Conservation (phyloP, 2,797 vertebrate species). For the Glossophaga mutica region DNA sequence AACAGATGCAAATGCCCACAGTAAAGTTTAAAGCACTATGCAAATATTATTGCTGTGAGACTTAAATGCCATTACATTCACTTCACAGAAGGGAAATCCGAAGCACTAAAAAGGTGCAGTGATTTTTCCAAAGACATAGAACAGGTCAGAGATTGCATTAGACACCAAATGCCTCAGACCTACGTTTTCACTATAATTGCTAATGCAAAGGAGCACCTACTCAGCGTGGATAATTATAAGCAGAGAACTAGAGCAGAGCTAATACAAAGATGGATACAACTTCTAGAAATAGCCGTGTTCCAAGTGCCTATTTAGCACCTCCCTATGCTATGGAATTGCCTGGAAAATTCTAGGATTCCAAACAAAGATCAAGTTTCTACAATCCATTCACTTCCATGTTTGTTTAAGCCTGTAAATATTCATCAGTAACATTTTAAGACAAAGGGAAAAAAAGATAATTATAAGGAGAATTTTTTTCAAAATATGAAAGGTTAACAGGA, state of each 20-base stretch:
- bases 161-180: neutral
- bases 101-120: neutral
- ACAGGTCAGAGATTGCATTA: slow-evolving; percentile 58
- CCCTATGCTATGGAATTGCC: neutral
- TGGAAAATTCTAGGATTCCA: slow-evolving; percentile 9
- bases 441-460: slow-evolving; percentile 86
- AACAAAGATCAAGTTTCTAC: slow-evolving; percentile 45
- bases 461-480: slow-evolving; percentile 84
- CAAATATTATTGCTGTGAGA: slow-evolving; percentile 56
- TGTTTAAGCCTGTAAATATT: slow-evolving; percentile 84
- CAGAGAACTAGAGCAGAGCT: neutral
- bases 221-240: neutral
- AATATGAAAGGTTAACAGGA: slow-evolving; percentile 88
- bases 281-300: neutral
- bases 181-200: neutral
- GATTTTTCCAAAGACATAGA: slow-evolving; percentile 57
- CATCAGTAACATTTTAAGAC: slow-evolving; percentile 87
- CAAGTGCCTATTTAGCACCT: neutral
- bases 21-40: slow-evolving; percentile 58
- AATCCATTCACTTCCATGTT: slow-evolving; percentile 76
- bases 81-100: slow-evolving; percentile 32
- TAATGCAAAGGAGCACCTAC: neutral
- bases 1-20: neutral
- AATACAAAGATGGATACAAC: neutral
- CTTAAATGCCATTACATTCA: slow-evolving; percentile 45